Evolutionary conservation across 53 echinoderm and acorn worm species (phyloP).

Genomic region (Stichopus horrens): DNA sequence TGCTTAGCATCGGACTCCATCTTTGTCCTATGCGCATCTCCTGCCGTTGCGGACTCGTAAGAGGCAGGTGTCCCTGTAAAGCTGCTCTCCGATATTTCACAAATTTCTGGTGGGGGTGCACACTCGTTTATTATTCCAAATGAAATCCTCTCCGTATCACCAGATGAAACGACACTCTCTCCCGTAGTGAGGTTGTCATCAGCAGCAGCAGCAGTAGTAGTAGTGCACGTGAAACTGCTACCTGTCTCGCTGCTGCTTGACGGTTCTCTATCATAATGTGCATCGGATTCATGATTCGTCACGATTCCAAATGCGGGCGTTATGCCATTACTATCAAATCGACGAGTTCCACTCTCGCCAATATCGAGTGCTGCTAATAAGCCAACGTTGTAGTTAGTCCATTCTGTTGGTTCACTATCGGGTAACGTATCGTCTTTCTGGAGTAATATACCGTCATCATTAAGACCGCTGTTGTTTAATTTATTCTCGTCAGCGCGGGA

Average conservation of each 20-base stretch:
- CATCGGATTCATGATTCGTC: constrained; percentile 30
- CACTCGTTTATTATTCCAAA: constrained; percentile 23
- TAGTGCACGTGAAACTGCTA: not conserved
- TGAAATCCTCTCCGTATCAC: constrained; percentile 16
- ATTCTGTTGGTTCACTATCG: constrained; percentile 26
- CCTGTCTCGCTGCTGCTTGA: not conserved
- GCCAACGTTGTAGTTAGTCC: constrained; percentile 13
- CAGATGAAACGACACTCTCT: not conserved
- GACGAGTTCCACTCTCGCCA: not conserved
- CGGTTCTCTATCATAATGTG: not conserved
- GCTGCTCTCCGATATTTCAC: constrained; percentile 34
- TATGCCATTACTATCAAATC: constrained; percentile 41
- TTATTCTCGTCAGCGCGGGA: constrained; percentile 38
- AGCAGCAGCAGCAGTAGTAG: constrained; percentile 14
- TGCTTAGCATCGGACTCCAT: constrained; percentile 33
- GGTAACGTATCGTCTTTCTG: constrained; percentile 41
- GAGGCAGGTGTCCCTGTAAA: constrained; percentile 5
- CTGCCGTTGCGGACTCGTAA: not conserved
- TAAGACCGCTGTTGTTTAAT: constrained; percentile 30
- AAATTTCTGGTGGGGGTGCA: constrained; percentile 11
- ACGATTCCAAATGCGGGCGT: constrained; percentile 45
- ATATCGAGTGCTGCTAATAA: constrained; percentile 32
- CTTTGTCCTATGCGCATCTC: constrained; percentile 27
- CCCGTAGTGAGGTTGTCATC: not conserved
- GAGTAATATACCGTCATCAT: constrained; percentile 32